phyloP scores from a whole-genome alignment of 2,888 invertebrate species.

The Tipula vernalis region DNA sequence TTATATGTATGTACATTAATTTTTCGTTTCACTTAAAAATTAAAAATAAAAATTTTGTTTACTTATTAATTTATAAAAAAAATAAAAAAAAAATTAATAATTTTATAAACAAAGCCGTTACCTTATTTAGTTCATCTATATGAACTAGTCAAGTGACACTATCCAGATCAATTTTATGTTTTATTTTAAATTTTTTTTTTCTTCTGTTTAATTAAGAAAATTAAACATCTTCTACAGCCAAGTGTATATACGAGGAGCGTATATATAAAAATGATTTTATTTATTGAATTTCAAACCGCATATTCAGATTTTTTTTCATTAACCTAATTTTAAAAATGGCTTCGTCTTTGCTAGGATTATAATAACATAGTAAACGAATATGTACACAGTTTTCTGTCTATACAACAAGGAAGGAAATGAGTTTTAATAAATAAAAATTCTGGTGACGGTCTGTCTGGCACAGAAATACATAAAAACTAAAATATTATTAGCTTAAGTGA shows the following conservation, averaged over 20 bases:
- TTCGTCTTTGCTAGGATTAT: background rate
- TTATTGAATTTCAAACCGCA: background rate
- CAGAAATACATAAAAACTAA: background rate
- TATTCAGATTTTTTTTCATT: background rate
- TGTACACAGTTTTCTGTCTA: background rate
- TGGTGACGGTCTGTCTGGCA: background rate
- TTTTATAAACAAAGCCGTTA: background rate
- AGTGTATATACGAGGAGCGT: background rate
- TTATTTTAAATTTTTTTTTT: background rate
- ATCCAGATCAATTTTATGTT: background rate
- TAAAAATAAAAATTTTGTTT: background rate
- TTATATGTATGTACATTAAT: background rate
- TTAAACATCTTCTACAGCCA: background rate
- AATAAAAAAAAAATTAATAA: background rate
- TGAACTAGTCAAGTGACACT: background rate
- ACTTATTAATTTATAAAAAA: background rate
- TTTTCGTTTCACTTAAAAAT: background rate
- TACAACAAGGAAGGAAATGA: background rate
- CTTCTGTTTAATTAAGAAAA: background rate
- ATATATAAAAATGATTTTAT: background rate
- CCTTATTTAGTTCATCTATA: background rate
- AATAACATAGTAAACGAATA: background rate
- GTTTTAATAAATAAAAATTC: background rate
- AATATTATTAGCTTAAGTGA: background rate
- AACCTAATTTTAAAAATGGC: background rate